Evolutionary conservation across 2,797 vertebrate genomes (phyloP).

Genomic region (Triplophysa bombifrons): DNA sequence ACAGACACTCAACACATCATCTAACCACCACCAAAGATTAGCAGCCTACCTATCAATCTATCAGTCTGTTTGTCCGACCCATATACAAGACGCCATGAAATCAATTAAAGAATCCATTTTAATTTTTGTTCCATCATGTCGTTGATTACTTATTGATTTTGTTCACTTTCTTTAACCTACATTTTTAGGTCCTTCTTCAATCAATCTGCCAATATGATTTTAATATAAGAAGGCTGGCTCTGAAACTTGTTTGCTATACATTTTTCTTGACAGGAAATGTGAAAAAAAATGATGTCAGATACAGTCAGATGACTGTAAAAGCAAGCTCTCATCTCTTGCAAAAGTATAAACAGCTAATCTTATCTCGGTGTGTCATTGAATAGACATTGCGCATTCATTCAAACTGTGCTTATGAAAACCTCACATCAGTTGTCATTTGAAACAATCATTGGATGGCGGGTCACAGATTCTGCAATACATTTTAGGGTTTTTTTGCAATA

Average conservation of each 20-base stretch:
- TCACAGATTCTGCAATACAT: neutral
- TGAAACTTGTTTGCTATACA: neutral
- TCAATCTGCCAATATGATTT: neutral
- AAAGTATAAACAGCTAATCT: neutral
- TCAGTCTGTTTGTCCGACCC: neutral
- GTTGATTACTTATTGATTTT: slow-evolving; percentile 9
- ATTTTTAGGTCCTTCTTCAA: neutral
- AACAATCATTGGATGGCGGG: neutral
- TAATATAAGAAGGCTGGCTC: neutral
- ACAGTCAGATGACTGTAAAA: neutral
- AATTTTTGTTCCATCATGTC: slow-evolving; percentile 1
- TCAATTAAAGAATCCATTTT: neutral
- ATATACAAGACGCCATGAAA: neutral
- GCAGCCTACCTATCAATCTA: neutral
- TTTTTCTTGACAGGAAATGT: neutral
- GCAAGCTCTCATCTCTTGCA: neutral
- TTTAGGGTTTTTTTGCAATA: too few species aligned
- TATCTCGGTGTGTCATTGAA: neutral
- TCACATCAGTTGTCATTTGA: neutral
- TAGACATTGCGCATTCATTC: neutral
- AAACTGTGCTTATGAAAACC: neutral
- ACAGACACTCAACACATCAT: slow-evolving; percentile 24
- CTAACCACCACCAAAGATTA: slow-evolving; percentile 5
- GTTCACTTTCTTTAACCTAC: neutral
- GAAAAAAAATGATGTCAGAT: too few species aligned